Conservation (phyloP, 2,797 vertebrate species). For the Falco novaeseelandiae region DNA sequence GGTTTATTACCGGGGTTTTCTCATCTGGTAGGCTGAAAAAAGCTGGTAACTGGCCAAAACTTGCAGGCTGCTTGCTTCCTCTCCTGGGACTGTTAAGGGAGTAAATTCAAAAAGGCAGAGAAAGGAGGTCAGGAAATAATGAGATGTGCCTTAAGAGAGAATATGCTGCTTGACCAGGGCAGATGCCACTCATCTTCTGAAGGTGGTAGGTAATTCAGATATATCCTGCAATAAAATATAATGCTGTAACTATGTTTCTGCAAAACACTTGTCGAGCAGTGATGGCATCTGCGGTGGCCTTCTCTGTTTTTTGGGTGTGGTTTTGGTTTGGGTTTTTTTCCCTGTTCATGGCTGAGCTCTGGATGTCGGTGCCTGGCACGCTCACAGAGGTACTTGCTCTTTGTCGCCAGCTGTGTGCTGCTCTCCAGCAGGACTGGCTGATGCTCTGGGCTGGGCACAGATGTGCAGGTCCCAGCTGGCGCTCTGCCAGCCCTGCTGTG, state of each 20-base stretch:
- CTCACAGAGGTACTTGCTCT: background rate
- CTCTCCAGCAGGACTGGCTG: background rate
- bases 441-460: background rate
- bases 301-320: background rate
- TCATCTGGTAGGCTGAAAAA: background rate
- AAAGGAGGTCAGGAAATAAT: background rate
- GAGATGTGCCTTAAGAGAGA: background rate
- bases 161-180: background rate
- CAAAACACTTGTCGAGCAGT: accelerated
- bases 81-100: background rate
- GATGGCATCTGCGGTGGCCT: accelerated
- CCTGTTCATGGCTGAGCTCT: background rate
- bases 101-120: background rate
- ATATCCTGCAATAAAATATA: background rate
- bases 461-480: too few species aligned
- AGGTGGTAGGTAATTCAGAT: background rate
- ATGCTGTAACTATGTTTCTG: background rate
- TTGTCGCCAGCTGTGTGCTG: background rate
- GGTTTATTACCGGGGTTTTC: background rate
- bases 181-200: background rate
- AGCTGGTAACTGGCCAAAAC: background rate
- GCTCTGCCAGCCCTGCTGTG: background rate
- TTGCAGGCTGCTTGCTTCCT: background rate
- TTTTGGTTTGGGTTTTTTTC: background rate
- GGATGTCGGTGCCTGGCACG: background rate